Conservation (phyloP, 2,888 invertebrate species). For the Agriopis leucophaearia region DNA sequence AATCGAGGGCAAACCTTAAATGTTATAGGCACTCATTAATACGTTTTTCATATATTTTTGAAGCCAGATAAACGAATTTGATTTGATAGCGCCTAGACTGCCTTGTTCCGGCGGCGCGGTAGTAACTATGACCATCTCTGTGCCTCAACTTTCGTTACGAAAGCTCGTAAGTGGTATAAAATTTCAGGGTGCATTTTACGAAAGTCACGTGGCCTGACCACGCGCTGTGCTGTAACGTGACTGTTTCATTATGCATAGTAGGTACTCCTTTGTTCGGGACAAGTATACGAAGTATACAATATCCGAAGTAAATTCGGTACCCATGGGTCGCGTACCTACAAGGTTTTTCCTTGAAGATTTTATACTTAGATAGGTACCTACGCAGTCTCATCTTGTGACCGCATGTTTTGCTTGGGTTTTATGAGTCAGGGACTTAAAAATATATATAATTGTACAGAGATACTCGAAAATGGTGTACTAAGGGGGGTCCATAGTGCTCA, state of each 20-base stretch:
- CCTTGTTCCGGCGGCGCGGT: no score
- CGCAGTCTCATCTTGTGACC: background rate
- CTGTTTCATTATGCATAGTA: slow-evolving; percentile 45
- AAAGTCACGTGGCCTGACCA: slow-evolving; percentile 34
- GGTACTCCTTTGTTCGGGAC: slow-evolving; percentile 35
- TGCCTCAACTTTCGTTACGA: background rate
- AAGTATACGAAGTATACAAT: slow-evolving; percentile 10
- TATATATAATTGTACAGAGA: no score
- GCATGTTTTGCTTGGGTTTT: background rate
- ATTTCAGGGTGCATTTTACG: background rate
- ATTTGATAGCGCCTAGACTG: no score
- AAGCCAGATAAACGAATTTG: no score
- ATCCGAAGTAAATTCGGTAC: slow-evolving; percentile 2
- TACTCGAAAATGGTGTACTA: no score
- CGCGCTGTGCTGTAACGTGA: slow-evolving; percentile 62
- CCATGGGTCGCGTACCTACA: background rate
- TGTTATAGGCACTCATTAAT: no score
- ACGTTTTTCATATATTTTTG: no score
- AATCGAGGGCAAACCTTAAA: no score
- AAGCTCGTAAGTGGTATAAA: background rate
- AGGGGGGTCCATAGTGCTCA: no score
- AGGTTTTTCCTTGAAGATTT: slow-evolving; percentile 6
- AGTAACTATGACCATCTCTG: background rate
- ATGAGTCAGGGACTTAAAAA: no score
- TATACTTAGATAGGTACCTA: background rate